These are phyloP conservation scores for Sciurus carolinensis DNA, from an alignment of 2,797 vertebrate species.

Conservation along the genomic window DNA sequence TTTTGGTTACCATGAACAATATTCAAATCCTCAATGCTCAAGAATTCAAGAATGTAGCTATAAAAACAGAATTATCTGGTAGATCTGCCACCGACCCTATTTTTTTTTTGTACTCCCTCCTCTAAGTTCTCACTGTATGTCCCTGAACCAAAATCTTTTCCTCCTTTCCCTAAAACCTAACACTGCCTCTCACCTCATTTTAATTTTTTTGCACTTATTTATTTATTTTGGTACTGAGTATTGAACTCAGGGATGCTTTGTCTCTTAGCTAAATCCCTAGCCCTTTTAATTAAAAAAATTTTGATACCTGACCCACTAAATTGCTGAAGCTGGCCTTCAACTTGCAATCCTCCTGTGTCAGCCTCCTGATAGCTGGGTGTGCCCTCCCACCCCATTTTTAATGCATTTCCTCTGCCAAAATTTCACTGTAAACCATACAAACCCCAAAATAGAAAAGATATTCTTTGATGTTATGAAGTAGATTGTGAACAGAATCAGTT, in stretches of 20 bases:
- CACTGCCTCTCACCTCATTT: too few relatives aligned
- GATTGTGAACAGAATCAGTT: background rate
- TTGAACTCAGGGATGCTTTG: background rate
- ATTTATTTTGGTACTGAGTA: background rate
- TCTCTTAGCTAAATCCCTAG: background rate
- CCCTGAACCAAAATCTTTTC: background rate
- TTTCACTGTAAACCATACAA: background rate
- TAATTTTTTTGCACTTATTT: too few relatives aligned
- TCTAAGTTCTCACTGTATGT: background rate
- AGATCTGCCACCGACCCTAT: background rate
- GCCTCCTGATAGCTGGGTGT: too few relatives aligned
- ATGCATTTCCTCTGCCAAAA: background rate
- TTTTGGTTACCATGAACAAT: background rate
- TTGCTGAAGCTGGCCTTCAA: too few relatives aligned
- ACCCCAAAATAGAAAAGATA: background rate
- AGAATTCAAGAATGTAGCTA: background rate
- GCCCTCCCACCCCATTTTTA: background rate
- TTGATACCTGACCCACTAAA: too few relatives aligned
- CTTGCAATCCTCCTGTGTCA: too few relatives aligned
- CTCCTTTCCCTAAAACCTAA: background rate
- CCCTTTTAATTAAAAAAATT: background rate
- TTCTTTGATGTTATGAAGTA: background rate
- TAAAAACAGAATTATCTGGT: background rate
- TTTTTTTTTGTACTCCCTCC: background rate
- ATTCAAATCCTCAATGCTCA: background rate